Conservation (phyloP, 1,140 invertebrate genomes). For the Mylabris phalerata region DNA sequence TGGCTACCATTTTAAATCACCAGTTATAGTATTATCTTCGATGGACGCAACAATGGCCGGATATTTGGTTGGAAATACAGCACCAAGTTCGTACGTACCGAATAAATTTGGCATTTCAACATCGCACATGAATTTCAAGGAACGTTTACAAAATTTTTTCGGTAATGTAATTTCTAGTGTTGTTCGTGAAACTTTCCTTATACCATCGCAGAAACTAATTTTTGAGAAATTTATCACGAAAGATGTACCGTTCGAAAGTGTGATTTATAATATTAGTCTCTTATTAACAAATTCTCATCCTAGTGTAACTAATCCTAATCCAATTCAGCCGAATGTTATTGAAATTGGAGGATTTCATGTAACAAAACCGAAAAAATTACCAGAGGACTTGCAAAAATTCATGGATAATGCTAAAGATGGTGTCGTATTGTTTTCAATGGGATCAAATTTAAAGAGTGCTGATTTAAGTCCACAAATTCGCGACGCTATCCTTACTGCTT, state of each 20-base stretch:
- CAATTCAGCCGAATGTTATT: conserved; percentile 42
- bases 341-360: conserved; percentile 40
- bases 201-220: conserved; percentile 1
- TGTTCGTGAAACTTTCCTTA: background rate
- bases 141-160: background rate
- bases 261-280: conserved; percentile 15
- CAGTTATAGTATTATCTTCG: background rate
- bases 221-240: background rate
- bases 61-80: conserved; percentile 25
- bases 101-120: background rate
- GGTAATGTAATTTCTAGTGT: background rate
- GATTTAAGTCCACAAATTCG: conserved; percentile 36
- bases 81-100: conserved; percentile 5
- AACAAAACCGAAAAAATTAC: conserved; percentile 35
- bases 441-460: conserved; percentile 43
- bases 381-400: conserved; percentile 43
- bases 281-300: conserved; percentile 21
- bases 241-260: background rate
- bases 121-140: conserved; percentile 4
- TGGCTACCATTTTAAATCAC: conserved; percentile 48
- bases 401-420: conserved; percentile 44
- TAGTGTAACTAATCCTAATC: conserved; percentile 30
- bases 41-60: conserved; percentile 12
- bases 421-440: conserved; percentile 47
- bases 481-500: conserved; percentile 41